Percentiles rank a stretch among this genome's conserved stretches.
phyloP scores from a whole-genome alignment of 1,140 invertebrate genomes.

The Linepithema humile region DNA sequence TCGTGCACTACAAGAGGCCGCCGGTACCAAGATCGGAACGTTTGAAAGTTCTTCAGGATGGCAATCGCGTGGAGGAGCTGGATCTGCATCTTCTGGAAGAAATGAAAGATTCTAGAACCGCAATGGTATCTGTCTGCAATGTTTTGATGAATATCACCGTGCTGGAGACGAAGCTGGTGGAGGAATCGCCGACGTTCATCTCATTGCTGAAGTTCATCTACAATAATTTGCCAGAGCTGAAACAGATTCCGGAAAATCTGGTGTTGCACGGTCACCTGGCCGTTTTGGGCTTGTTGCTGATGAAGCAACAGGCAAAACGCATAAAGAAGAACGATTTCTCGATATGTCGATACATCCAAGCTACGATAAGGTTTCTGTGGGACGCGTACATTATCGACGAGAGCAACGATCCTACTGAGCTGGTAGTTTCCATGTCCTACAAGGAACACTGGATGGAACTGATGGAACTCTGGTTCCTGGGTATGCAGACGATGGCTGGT shows the following conservation, averaged over 20 bases:
- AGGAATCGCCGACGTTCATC: conserved; percentile 90
- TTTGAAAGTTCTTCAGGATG: conserved; percentile 89
- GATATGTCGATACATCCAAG: conserved; percentile 94
- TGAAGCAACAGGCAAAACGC: conserved; percentile 92
- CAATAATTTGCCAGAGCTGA: conserved; percentile 93
- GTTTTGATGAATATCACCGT: conserved; percentile 97
- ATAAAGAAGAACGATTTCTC: conserved; percentile 94
- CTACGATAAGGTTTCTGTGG: conserved; percentile 95
- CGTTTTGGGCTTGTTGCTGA: conserved; percentile 91
- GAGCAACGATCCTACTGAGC: conserved; percentile 90
- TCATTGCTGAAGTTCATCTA: conserved; percentile 94
- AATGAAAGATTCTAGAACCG: conserved; percentile 92
- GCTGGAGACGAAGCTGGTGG: conserved; percentile 92
- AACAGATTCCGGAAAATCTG: conserved; percentile 92
- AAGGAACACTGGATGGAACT: conserved; percentile 95
- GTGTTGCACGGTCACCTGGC: conserved; percentile 93
- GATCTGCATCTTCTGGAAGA: conserved; percentile 90
- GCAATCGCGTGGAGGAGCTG: conserved; percentile 87
- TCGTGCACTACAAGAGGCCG: conserved; percentile 93
- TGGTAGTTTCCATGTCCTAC: conserved; percentile 94
- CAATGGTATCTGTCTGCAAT: conserved; percentile 95
- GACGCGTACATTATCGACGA: conserved; percentile 96
- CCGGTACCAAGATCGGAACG: conserved; percentile 91
- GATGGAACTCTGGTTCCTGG: conserved; percentile 96
- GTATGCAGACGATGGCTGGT: conserved; percentile 95